These are phyloP conservation scores for Lindbergichthys nudifrons DNA, from an alignment of 2,797 vertebrate genomes.

Conservation along the genomic window DNA sequence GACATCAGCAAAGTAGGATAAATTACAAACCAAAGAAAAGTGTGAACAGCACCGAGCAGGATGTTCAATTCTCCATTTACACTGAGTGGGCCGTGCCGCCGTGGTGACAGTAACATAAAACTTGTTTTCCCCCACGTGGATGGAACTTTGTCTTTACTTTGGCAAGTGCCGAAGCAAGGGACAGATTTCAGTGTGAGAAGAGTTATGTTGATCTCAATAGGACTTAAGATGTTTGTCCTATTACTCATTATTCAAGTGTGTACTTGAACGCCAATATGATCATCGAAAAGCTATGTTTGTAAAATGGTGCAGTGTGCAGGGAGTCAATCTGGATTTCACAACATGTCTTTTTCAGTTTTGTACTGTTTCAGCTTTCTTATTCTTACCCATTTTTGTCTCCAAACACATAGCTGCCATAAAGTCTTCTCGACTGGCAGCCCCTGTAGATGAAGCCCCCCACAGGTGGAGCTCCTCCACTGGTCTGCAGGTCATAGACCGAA, in stretches of 20 bases:
- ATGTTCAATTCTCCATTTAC: constrained; percentile 73
- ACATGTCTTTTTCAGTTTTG: background rate
- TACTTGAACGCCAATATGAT: constrained; percentile 9
- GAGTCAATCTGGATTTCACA: constrained; percentile 27
- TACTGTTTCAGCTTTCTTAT: constrained; percentile 9
- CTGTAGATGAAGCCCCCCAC: constrained; percentile 97
- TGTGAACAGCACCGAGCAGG: constrained; percentile 72
- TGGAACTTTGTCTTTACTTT: constrained; percentile 63
- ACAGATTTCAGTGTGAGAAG: constrained; percentile 50
- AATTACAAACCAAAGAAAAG: constrained; percentile 76
- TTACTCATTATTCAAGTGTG: constrained; percentile 24
- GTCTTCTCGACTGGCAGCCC: constrained; percentile 96
- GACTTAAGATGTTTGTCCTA: constrained; percentile 16
- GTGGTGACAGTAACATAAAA: constrained; percentile 67
- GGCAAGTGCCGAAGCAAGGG: constrained; percentile 51
- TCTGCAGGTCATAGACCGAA: constrained; percentile 94
- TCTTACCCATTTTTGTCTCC: constrained; percentile 95
- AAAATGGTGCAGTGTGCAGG: constrained; percentile 3
- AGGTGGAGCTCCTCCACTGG: constrained; percentile 89
- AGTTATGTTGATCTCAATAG: constrained; percentile 22
- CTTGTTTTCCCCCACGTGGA: constrained; percentile 55
- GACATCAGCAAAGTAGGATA: constrained; percentile 72
- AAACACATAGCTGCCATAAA: constrained; percentile 96
- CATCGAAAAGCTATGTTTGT: constrained; percentile 3
- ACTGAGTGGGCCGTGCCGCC: constrained; percentile 48